A percentile compares a stretch with the other conserved stretches of the same genome.
Evolutionary conservation across 2,888 invertebrate species (phyloP).

Genomic region (Itoplectis maculator): DNA sequence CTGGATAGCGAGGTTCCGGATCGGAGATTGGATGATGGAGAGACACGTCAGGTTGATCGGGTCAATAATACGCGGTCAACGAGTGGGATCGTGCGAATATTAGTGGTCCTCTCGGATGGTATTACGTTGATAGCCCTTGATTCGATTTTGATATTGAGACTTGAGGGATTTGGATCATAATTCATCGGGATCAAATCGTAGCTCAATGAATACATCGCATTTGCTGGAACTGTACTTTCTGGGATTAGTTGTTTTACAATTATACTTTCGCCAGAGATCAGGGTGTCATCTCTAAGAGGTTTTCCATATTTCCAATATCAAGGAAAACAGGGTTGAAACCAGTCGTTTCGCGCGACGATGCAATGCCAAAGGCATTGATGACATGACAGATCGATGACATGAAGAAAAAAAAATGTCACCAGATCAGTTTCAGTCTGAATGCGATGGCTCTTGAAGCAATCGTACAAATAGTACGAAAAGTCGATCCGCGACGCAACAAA

Average conservation of each 20-base stretch:
- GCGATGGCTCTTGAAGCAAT: not conserved
- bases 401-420: no score
- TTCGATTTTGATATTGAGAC: slow-evolving; percentile 24
- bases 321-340: no score
- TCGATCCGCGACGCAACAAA: slow-evolving; percentile 7
- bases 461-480: not conserved
- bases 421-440: no score
- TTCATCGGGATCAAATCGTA: not conserved
- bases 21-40: slow-evolving; percentile 62
- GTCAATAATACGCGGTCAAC: slow-evolving; percentile 57
- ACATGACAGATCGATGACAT: no score
- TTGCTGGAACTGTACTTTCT: not conserved
- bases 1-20: slow-evolving; percentile 45
- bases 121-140: slow-evolving; percentile 9
- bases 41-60: slow-evolving; percentile 48
- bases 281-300: no score
- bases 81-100: slow-evolving; percentile 25
- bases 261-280: no score
- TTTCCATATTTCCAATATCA: no score
- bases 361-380: no score
- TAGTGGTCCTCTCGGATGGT: slow-evolving; percentile 8
- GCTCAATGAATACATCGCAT: not conserved
- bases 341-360: no score
- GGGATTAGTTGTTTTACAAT: no score
- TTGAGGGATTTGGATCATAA: not conserved